These are phyloP conservation scores for Thymelicus acteon DNA, from an alignment of 2,888 invertebrate species.

Conservation along the genomic window DNA sequence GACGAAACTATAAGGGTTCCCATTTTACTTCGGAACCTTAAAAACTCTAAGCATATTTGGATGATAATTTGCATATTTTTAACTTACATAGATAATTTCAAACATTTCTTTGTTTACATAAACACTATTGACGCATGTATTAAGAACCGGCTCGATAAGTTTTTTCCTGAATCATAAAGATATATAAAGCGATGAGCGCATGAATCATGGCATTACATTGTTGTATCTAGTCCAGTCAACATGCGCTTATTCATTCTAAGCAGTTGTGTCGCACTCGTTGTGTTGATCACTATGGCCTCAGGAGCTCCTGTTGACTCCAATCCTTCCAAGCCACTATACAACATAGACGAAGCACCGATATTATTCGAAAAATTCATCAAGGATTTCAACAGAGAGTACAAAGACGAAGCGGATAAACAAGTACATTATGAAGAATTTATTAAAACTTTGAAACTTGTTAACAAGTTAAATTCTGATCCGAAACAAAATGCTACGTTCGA, in stretches of 20 bases:
- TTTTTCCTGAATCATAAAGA: too few species aligned
- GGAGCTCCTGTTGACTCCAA: slow-evolving; percentile 18
- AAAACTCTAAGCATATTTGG: too few species aligned
- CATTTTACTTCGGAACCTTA: too few species aligned
- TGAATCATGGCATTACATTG: not conserved
- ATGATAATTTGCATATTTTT: too few species aligned
- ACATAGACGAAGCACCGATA: slow-evolving; percentile 46
- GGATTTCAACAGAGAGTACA: slow-evolving; percentile 51
- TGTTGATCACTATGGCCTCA: slow-evolving; percentile 44
- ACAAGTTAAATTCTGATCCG: slow-evolving; percentile 1
- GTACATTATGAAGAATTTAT: slow-evolving; percentile 52
- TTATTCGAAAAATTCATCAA: slow-evolving; percentile 52
- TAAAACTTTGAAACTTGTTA: slow-evolving; percentile 35
- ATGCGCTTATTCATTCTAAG: not conserved
- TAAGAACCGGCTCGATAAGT: too few species aligned
- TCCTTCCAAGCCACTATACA: slow-evolving; percentile 40
- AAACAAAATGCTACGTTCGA: not conserved
- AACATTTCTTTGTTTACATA: too few species aligned
- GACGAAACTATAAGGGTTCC: too few species aligned
- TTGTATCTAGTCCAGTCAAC: not conserved
- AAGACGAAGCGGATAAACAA: slow-evolving; percentile 51
- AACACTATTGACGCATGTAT: too few species aligned
- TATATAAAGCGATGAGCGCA: not conserved
- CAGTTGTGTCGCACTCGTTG: slow-evolving; percentile 22
- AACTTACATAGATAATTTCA: too few species aligned